phyloP scores from a whole-genome alignment of 2,888 invertebrate genomes.

The Coleophora deauratella region DNA sequence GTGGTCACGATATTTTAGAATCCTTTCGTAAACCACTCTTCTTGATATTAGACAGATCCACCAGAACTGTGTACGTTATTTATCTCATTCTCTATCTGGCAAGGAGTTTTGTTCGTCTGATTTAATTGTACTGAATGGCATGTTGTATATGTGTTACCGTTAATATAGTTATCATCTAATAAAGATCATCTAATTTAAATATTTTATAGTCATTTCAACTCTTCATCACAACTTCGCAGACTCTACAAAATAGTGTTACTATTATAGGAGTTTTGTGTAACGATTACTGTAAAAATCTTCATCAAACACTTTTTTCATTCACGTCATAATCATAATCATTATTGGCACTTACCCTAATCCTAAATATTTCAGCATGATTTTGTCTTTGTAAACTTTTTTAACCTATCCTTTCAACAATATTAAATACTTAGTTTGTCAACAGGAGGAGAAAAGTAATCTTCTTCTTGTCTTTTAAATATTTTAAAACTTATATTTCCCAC shows the following conservation, averaged over 20 bases:
- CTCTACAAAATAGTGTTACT: no score
- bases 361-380: not conserved
- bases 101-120: no score
- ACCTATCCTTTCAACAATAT: no score
- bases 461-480: no score
- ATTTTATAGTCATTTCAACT: not conserved
- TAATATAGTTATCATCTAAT: slow-evolving; percentile 3
- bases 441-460: no score
- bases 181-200: not conserved
- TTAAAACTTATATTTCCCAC: no score
- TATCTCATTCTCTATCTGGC: slow-evolving; percentile 23
- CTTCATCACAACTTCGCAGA: not conserved
- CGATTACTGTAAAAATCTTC: no score
- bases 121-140: slow-evolving; percentile 39
- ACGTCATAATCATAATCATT: not conserved
- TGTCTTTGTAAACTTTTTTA: not conserved
- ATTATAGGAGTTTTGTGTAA: no score
- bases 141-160: slow-evolving; percentile 63
- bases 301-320: no score
- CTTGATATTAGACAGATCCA: slow-evolving; percentile 44
- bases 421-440: no score
- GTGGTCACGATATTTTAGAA: slow-evolving; percentile 9
- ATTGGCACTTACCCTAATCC: not conserved
- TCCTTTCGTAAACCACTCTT: slow-evolving; percentile 44
- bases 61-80: slow-evolving; percentile 38